Evolutionary conservation across 2,797 vertebrate genomes (phyloP).

Genomic region (Poecilia velifera): DNA sequence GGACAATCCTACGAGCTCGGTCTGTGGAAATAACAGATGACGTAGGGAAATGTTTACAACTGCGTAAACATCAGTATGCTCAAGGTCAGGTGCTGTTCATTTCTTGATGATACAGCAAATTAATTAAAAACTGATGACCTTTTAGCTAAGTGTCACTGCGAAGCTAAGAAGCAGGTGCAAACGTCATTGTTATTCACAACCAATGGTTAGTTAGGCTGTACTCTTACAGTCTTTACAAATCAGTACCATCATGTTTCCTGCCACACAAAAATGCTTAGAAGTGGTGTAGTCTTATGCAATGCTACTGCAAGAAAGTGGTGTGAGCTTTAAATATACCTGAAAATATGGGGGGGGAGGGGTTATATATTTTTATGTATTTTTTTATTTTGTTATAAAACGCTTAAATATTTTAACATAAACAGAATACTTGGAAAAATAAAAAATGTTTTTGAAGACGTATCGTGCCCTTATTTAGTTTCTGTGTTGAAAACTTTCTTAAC

Average conservation of each 20-base stretch:
- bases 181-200: background rate
- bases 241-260: background rate
- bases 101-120: background rate
- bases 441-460: background rate
- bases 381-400: background rate
- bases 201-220: background rate
- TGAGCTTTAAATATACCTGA: background rate
- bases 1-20: background rate
- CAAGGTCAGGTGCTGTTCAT: background rate
- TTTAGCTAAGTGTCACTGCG: background rate
- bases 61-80: background rate
- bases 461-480: background rate
- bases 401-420: background rate
- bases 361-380: background rate
- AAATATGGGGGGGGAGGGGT: background rate
- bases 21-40: background rate
- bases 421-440: background rate
- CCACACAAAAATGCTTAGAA: background rate
- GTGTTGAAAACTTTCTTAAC: background rate
- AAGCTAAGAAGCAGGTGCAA: background rate
- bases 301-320: background rate
- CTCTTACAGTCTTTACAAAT: background rate
- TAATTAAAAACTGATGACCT: background rate
- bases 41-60: background rate
- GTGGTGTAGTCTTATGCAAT: background rate